Evolutionary conservation across 2,113 vertebrate species (phyloP), one percentile per base, ranked within the genome.

Genomic region (Pteronura brasiliensis): DNA sequence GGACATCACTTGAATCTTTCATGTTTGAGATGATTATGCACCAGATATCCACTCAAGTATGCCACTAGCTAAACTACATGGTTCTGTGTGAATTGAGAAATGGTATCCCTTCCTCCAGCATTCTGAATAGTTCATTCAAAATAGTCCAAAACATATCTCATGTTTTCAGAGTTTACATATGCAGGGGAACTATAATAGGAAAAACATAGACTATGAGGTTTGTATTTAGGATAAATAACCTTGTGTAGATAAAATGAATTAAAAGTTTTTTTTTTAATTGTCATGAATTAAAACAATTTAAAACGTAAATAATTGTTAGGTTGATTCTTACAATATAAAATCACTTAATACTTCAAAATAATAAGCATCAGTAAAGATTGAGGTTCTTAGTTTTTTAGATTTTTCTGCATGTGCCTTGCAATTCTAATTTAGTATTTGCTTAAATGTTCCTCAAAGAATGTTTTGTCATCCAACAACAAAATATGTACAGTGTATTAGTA

Each of bases 161-260:
- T 36, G 8, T 91, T 93, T 95, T 93, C 47, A 88, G 65, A 42
- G 29, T 55, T 88, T 69, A 80, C 63, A 6, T 36, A 71, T 52
- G 34, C 10, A 27, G 17, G 6, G 4, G 67, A 82, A 31, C 29
- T 61, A 1, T 15, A 88, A 14, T 69, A 84, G 49, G 34, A 52
- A 92, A 93, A 74, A 76, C 52, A 82, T 49, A 81, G 39, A 76
- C 7, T 49, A 13, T 44, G 49, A 21, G 14, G 1, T 90, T 49
- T 83, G 21, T 36, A 63, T 90, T 92, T 76, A 52, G 27, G 29
- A 9, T 61, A 72, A 94, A 77, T 88, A 90, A 90, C 6, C 8
- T 76, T 82, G 52, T 74, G 3, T 21, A 69, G 9, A 44, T 59
- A 59, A 31, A 90, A 90, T 79, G 13, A 79, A 65, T 61, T 80